Conservation (phyloP, 1,140 invertebrate genomes). For the Orchesella cincta region DNA sequence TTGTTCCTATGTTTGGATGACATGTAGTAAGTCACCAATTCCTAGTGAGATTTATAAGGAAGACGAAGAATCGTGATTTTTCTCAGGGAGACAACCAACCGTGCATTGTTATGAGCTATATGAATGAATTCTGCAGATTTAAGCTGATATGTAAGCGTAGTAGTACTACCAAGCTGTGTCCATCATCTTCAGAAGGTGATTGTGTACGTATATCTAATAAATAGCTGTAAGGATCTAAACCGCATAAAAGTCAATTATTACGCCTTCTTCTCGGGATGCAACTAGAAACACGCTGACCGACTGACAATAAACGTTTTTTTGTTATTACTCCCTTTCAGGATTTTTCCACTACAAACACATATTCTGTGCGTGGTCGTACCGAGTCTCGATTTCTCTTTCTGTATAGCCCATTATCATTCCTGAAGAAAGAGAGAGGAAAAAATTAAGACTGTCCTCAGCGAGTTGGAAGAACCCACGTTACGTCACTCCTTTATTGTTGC, state of each 20-base stretch:
- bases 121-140: too few relatives aligned
- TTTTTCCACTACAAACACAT: neutral
- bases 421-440: neutral
- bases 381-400: constrained; percentile 9
- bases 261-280: neutral
- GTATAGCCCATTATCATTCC: neutral
- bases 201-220: too few relatives aligned
- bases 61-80: constrained; percentile 4
- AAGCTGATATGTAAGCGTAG: neutral
- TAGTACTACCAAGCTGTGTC: neutral
- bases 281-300: constrained; percentile 5
- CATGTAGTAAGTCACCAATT: neutral
- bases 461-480: neutral
- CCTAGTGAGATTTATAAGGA: constrained; percentile 11
- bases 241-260: neutral
- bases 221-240: neutral
- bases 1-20: too few relatives aligned
- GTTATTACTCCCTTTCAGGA: neutral
- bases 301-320: neutral
- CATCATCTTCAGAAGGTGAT: neutral
- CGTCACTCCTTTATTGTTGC: neutral
- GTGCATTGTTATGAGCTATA: neutral
- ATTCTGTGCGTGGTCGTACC: neutral
- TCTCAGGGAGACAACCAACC: neutral
- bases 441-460: neutral